Conservation (phyloP, 2,113 vertebrate genomes). For the Centropristis striata region DNA sequence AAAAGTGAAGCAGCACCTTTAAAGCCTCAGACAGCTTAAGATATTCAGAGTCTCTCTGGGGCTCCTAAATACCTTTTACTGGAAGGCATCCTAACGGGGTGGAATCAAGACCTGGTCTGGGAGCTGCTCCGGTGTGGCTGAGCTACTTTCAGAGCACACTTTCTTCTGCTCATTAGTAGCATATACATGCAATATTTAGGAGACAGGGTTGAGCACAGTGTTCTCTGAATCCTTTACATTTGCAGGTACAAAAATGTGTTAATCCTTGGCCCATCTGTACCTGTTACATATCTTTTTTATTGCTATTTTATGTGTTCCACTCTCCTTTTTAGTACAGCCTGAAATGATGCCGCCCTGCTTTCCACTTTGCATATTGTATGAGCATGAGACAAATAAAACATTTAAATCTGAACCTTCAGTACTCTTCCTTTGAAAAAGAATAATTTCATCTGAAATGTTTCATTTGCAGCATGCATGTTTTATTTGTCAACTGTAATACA, state of each 20-base stretch:
- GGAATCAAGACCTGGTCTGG: not conserved
- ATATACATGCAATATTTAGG: not conserved
- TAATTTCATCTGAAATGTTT: not conserved
- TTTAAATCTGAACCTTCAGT: not conserved
- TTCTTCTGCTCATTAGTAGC: not conserved
- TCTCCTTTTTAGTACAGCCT: not conserved
- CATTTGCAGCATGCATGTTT: not conserved
- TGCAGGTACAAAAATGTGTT: not conserved
- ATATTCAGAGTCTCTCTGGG: constrained; percentile 13
- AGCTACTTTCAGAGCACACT: not conserved
- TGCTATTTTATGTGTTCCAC: not conserved
- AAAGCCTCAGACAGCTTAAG: constrained; percentile 2
- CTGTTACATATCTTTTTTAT: not conserved
- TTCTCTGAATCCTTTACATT: not conserved
- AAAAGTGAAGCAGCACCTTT: not conserved
- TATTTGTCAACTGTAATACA: not conserved
- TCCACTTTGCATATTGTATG: not conserved
- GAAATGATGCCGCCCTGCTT: not conserved
- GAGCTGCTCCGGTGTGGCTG: not conserved
- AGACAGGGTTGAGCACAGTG: not conserved
- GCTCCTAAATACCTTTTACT: constrained; percentile 2
- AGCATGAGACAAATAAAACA: not conserved
- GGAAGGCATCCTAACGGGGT: not conserved
- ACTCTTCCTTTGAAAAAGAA: not conserved
- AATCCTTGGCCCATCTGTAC: not conserved